These are phyloP conservation scores for Argyresthia albistria DNA, from an alignment of 2,888 invertebrate genomes.

Conservation along the genomic window DNA sequence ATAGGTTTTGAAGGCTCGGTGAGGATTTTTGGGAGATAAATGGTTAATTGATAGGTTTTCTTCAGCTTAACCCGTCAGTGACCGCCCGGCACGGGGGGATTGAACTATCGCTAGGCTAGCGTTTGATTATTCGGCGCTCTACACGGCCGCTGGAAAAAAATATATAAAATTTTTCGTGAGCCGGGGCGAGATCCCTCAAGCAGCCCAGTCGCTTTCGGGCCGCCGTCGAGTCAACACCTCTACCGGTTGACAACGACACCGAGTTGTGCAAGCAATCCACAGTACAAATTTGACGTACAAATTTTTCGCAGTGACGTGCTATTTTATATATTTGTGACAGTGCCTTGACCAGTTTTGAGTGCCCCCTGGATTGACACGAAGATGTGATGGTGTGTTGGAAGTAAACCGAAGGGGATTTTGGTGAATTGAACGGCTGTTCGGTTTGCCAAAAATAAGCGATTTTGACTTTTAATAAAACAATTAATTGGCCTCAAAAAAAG, in stretches of 20 bases:
- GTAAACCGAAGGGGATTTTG: slow-evolving; percentile 38
- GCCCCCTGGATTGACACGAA: slow-evolving; percentile 28
- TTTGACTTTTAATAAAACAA: slow-evolving; percentile 7
- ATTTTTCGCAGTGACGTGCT: slow-evolving; percentile 63
- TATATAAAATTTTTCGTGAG: slow-evolving; percentile 63
- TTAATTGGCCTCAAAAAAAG: slow-evolving; percentile 24
- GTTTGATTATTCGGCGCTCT: slow-evolving; percentile 52
- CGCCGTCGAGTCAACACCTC: slow-evolving; percentile 38
- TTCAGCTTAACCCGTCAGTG: background rate
- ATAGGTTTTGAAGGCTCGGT: background rate
- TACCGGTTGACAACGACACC: slow-evolving; percentile 43
- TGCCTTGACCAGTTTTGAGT: slow-evolving; percentile 37
- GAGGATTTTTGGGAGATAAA: background rate
- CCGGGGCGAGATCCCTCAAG: slow-evolving; percentile 62
- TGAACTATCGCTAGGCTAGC: slow-evolving; percentile 59
- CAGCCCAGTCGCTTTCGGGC: too few relatives aligned
- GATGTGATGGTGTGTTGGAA: slow-evolving; percentile 17
- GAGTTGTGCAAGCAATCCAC: slow-evolving; percentile 55
- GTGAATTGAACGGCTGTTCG: slow-evolving; percentile 45
- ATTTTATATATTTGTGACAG: slow-evolving; percentile 42
- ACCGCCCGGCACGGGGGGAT: slow-evolving; percentile 30
- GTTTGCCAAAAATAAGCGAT: slow-evolving; percentile 40
- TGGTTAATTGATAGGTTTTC: background rate
- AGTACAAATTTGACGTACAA: slow-evolving; percentile 68
- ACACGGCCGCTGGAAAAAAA: slow-evolving; percentile 47